These are phyloP conservation scores for Cephalotes varians DNA, from an alignment of 2,888 invertebrate species.

Conservation along the genomic window DNA sequence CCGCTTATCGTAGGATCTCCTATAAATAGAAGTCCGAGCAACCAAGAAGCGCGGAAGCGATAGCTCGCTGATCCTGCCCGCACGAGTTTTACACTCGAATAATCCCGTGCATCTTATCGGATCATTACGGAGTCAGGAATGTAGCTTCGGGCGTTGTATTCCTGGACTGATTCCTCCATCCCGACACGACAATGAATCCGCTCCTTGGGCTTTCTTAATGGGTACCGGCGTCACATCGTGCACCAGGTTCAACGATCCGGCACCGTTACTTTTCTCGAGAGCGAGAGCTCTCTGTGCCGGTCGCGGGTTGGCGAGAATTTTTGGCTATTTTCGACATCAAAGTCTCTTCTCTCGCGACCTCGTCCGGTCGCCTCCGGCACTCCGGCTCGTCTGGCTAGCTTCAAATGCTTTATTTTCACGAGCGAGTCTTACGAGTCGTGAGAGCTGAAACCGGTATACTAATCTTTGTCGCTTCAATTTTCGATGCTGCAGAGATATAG, in stretches of 20 bases:
- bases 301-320: conserved; percentile 62
- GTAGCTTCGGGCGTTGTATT: conserved; percentile 32
- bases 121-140: conserved; percentile 61
- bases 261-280: conserved; percentile 74
- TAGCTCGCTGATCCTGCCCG: conserved; percentile 48
- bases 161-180: conserved; percentile 52
- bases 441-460: background rate
- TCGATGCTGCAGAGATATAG: background rate
- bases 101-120: conserved; percentile 68
- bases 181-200: conserved; percentile 67
- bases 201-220: conserved; percentile 62
- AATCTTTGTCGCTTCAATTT: conserved; percentile 1
- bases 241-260: conserved; percentile 75
- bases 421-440: conserved; percentile 42
- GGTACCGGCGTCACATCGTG: conserved; percentile 62
- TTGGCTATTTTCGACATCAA: conserved; percentile 75
- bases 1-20: conserved; percentile 6
- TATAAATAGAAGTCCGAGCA: conserved; percentile 39
- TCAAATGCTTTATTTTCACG: conserved; percentile 74
- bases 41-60: conserved; percentile 19
- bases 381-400: conserved; percentile 69
- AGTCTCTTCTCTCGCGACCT: conserved; percentile 54
- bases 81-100: conserved; percentile 65
- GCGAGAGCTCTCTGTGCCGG: background rate
- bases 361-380: conserved; percentile 34